Evolutionary conservation across 2,113 vertebrate genomes (phyloP).

Genomic region (Takifugu flavidus): DNA sequence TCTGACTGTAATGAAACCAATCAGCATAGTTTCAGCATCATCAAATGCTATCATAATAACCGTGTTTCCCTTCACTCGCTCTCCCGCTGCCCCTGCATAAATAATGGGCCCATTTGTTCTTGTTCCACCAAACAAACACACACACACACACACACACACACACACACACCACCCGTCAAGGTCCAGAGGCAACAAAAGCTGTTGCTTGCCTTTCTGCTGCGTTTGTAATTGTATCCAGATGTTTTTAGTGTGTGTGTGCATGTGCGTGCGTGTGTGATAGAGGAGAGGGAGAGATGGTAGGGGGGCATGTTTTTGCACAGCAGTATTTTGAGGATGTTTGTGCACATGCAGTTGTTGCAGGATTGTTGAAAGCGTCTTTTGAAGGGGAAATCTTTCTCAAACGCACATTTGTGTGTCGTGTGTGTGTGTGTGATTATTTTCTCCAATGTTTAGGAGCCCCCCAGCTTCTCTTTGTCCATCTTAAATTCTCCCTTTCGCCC

Average conservation of each 20-base stretch:
- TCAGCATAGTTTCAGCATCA: conserved; percentile 36
- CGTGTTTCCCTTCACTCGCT: conserved; percentile 50
- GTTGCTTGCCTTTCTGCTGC: conserved; percentile 73
- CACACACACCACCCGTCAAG: conserved; percentile 47
- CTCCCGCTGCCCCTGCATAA: conserved; percentile 68
- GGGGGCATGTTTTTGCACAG: conserved; percentile 40
- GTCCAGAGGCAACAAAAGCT: conserved; percentile 76
- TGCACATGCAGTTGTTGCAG: conserved; percentile 17
- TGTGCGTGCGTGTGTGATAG: conserved; percentile 32
- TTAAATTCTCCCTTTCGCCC: neutral
- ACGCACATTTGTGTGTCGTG: conserved; percentile 11
- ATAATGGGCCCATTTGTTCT: conserved; percentile 80
- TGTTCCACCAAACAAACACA: conserved; percentile 61
- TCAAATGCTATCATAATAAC: conserved; percentile 36
- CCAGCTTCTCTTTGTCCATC: neutral
- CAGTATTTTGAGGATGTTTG: conserved; percentile 49
- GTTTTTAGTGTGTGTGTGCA: conserved; percentile 69
- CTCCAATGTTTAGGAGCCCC: neutral
- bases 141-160: conserved; percentile 23
- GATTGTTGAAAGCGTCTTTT: conserved; percentile 18
- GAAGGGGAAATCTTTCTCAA: conserved; percentile 16
- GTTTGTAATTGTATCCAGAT: conserved; percentile 84
- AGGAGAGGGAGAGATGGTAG: conserved; percentile 17
- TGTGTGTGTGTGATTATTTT: neutral
- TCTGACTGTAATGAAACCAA: conserved; percentile 30